Evolutionary conservation across 2,113 vertebrate genomes (phyloP), one percentile per base, ranked within the genome.

Genomic region (Rhagologus leucostigma): DNA sequence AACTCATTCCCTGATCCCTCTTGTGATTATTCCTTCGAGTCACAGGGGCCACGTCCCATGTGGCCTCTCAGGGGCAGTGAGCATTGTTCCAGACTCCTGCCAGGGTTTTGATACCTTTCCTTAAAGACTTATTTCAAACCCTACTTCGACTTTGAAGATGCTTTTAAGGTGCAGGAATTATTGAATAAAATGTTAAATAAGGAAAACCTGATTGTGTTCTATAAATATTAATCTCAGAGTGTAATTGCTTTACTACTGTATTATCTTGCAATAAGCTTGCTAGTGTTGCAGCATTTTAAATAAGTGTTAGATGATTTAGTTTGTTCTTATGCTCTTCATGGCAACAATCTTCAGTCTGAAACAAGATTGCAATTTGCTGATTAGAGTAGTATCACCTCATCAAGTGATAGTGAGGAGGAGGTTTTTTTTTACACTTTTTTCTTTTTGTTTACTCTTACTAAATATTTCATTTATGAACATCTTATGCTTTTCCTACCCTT

Each of bases 201-300:
- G 65, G 62, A 89, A 90, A 96, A 97, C 60, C 33, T 88, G 85
- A 93, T 96, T 97, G 91, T 91, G 33, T 76, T 84, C 85, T 64
- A 77, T 84, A 81, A 96, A 95, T 96, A 96, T 94, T 97, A 75
- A 95, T 95, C 76, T 96, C 95, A 86, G 83, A 89, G 88, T 67
- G 69, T 97, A 97, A 97, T 96, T 97, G 73, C 84, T 89, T 69
- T 93, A 89, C 95, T 95, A 82, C 91, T 95, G 93, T 84, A 73
- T 97, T 98, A 93, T 95, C 89, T 88, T 96, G 94, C 91, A 97
- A 97, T 97, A 97, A 93, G 32, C 90, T 90, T 96, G 95, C 93
- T 97, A 76, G 85, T 95, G 83, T 96, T 92, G 78, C 83, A 76
- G 93, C 97, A 96, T 97, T 97, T 97, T 90, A 97, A 97, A 52